These are phyloP conservation scores for Parambassis ranga DNA, from an alignment of 2,797 vertebrate species.

Conservation along the genomic window DNA sequence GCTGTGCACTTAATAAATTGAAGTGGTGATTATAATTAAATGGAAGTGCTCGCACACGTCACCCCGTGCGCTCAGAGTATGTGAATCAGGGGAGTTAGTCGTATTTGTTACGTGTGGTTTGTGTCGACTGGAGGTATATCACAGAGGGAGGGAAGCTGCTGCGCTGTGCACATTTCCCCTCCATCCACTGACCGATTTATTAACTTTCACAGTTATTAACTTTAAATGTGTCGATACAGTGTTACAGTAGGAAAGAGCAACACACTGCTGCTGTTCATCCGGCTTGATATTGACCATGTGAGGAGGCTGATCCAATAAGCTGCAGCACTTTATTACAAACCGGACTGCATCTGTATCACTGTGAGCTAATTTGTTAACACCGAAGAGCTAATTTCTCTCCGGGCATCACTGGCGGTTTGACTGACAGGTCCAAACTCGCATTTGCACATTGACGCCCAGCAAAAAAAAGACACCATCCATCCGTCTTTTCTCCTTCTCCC, in stretches of 20 bases:
- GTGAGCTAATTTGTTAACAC: conserved; percentile 64
- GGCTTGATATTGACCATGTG: conserved; percentile 1
- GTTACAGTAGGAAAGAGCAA: conserved; percentile 8
- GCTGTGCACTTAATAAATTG: conserved; percentile 59
- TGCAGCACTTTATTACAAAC: conserved; percentile 17
- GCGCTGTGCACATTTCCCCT: conserved; percentile 34
- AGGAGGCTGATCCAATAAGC: not conserved
- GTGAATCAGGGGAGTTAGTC: conserved; percentile 48
- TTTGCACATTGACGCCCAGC: conserved; percentile 30
- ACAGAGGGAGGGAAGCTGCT: conserved; percentile 16
- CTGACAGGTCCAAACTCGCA: conserved; percentile 49
- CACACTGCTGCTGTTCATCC: not conserved
- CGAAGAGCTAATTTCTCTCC: conserved; percentile 54
- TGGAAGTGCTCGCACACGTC: conserved; percentile 46
- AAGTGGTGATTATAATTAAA: conserved; percentile 65
- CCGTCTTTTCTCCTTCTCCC: conserved; percentile 38
- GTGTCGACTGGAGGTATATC: conserved; percentile 24
- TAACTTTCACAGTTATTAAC: conserved; percentile 59
- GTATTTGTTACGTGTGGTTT: conserved; percentile 36
- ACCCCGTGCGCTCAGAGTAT: conserved; percentile 48
- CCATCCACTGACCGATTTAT: conserved; percentile 45
- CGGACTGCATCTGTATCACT: conserved; percentile 14
- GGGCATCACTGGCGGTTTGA: conserved; percentile 56
- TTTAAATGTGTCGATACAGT: conserved; percentile 39
- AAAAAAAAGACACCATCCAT: conserved; percentile 3